A percentile compares a stretch with the other conserved stretches of the same genome.
These are phyloP conservation scores for Cryptoprocta ferox DNA, from an alignment of 2,797 vertebrate genomes.

Conservation along the genomic window DNA sequence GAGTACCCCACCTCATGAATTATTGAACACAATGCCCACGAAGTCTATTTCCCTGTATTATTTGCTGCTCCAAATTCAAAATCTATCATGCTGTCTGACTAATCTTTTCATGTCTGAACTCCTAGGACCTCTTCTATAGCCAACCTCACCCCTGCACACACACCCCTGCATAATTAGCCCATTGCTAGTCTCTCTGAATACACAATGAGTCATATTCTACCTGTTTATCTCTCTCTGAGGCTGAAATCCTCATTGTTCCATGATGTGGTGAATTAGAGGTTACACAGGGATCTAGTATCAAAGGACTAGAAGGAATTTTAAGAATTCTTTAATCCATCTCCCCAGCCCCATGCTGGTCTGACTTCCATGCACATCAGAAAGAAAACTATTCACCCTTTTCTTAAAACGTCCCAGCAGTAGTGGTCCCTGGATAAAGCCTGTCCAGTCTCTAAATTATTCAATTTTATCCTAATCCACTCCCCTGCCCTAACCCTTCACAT, in stretches of 20 bases:
- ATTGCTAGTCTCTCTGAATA: neutral
- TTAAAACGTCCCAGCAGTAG: neutral
- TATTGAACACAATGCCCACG: slow-evolving; percentile 34
- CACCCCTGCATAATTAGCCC: neutral
- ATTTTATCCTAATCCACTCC: neutral
- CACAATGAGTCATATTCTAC: neutral
- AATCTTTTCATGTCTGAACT: slow-evolving; percentile 43
- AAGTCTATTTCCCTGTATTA: slow-evolving; percentile 12
- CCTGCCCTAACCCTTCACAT: neutral
- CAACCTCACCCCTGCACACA: neutral
- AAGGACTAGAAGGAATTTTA: neutral
- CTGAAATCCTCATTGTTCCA: neutral
- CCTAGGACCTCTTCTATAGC: neutral
- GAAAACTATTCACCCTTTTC: neutral
- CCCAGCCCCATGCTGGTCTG: neutral
- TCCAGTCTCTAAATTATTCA: neutral
- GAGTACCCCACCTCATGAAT: slow-evolving; percentile 43
- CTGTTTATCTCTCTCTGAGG: neutral
- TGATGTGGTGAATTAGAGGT: neutral
- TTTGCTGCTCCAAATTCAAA: slow-evolving; percentile 41
- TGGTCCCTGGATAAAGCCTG: neutral
- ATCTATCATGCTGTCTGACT: slow-evolving; percentile 2
- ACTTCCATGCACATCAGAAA: neutral
- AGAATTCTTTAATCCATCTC: slow-evolving; percentile 5
- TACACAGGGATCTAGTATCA: neutral